Percentiles rank a stretch among this genome's conserved stretches.
Conservation (phyloP, 2,113 vertebrate species). For the Rhagologus leucostigma region DNA sequence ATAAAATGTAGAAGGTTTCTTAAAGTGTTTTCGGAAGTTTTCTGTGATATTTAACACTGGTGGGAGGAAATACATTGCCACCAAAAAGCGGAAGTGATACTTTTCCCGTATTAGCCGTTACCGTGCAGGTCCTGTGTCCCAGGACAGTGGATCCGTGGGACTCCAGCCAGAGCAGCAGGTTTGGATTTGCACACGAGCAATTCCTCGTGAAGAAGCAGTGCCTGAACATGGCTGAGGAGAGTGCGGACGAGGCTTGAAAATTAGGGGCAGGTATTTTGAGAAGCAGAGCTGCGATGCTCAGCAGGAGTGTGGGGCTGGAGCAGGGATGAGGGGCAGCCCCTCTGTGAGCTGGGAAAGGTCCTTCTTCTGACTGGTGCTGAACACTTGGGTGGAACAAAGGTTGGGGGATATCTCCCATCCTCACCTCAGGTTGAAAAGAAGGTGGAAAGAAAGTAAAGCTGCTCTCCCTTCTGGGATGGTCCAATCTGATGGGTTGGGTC, state of each 20-base stretch:
- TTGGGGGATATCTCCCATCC: not conserved
- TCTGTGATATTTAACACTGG: not conserved
- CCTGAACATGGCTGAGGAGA: not conserved
- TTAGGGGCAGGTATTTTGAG: not conserved
- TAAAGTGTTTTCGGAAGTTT: not conserved
- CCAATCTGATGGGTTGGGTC: not conserved
- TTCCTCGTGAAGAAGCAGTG: not conserved
- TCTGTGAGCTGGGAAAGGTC: not conserved
- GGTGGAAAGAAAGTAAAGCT: not conserved
- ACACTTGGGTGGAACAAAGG: not conserved
- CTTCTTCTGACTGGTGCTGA: not conserved
- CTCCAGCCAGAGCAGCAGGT: not conserved
- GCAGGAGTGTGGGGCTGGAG: not conserved
- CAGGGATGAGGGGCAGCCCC: not conserved
- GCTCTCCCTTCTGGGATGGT: not conserved
- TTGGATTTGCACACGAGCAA: rapidly evolving
- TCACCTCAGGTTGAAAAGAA: not conserved
- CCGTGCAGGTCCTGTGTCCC: not conserved
- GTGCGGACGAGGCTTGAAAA: not conserved
- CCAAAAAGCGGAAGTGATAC: not conserved
- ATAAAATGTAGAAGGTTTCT: not conserved
- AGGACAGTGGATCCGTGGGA: not conserved
- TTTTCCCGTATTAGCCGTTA: not conserved
- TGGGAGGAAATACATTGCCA: not conserved
- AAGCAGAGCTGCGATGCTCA: not conserved